These are phyloP conservation scores for Brachyhypopomus gauderio DNA, from an alignment of 2,113 vertebrate genomes.

Conservation along the genomic window DNA sequence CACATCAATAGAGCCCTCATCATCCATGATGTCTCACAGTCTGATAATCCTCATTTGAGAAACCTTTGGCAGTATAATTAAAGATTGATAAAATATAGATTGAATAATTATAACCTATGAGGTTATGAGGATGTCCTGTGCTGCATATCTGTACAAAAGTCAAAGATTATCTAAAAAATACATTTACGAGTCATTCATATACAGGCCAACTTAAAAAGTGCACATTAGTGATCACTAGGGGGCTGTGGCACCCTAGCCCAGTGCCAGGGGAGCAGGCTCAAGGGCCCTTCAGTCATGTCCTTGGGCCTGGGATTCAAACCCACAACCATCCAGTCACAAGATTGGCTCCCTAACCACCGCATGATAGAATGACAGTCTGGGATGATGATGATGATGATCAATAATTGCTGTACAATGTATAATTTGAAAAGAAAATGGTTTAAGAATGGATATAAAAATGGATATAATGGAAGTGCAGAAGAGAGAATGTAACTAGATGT, in stretches of 20 bases:
- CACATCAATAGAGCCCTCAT: slow-evolving; percentile 30
- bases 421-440: neutral
- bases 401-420: neutral
- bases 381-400: too few relatives aligned
- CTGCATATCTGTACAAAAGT: slow-evolving; percentile 21
- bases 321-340: too few relatives aligned
- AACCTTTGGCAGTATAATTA: slow-evolving; percentile 26
- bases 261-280: too few relatives aligned
- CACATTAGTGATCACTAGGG: too few relatives aligned
- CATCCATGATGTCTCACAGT: slow-evolving; percentile 21
- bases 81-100: slow-evolving; percentile 31
- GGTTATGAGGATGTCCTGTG: slow-evolving; percentile 26
- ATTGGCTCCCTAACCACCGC: too few relatives aligned
- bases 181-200: too few relatives aligned
- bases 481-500: neutral
- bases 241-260: too few relatives aligned
- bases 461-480: neutral
- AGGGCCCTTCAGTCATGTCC: too few relatives aligned
- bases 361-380: too few relatives aligned
- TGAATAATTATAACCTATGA: slow-evolving; percentile 28
- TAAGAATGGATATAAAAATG: neutral
- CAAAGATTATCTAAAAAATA: too few relatives aligned
- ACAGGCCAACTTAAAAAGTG: too few relatives aligned
- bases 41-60: slow-evolving; percentile 16
- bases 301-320: too few relatives aligned